phyloP scores from a whole-genome alignment of 2,888 invertebrate species.

The Leptopilina syphax region DNA sequence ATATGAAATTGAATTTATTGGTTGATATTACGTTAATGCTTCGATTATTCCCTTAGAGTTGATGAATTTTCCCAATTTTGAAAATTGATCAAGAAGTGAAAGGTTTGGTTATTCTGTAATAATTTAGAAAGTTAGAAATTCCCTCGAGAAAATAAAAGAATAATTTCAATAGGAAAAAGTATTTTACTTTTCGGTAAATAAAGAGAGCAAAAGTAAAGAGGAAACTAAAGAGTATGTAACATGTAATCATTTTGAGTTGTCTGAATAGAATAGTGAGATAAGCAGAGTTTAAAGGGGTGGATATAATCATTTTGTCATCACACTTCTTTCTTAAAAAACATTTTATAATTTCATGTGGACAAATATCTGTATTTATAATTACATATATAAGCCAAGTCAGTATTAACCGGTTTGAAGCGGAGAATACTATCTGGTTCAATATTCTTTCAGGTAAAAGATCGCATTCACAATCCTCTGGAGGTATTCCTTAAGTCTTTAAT shows the following conservation, averaged over 20 bases:
- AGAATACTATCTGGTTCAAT: conserved; percentile 44
- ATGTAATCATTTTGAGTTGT: neutral
- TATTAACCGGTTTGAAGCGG: conserved; percentile 61
- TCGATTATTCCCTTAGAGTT: too few relatives aligned
- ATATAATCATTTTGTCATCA: neutral
- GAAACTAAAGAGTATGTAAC: neutral
- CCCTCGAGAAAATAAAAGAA: too few relatives aligned
- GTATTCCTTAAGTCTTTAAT: neutral
- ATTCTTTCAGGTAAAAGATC: conserved; percentile 34
- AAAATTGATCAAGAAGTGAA: too few relatives aligned
- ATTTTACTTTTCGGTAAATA: too few relatives aligned
- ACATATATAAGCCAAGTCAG: conserved; percentile 50
- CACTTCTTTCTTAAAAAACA: neutral
- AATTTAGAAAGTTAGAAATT: too few relatives aligned
- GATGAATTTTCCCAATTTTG: too few relatives aligned
- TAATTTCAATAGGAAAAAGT: too few relatives aligned
- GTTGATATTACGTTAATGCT: too few relatives aligned
- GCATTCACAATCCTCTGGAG: conserved; percentile 30
- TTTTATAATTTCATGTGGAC: neutral
- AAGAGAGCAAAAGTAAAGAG: too few relatives aligned
- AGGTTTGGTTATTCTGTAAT: too few relatives aligned
- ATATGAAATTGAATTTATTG: too few relatives aligned
- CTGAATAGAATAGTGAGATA: neutral
- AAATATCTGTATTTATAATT: conserved; percentile 25
- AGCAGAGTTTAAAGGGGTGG: neutral